phyloP scores from a whole-genome alignment of 2,888 invertebrate species.

The Dynastes tityus region DNA sequence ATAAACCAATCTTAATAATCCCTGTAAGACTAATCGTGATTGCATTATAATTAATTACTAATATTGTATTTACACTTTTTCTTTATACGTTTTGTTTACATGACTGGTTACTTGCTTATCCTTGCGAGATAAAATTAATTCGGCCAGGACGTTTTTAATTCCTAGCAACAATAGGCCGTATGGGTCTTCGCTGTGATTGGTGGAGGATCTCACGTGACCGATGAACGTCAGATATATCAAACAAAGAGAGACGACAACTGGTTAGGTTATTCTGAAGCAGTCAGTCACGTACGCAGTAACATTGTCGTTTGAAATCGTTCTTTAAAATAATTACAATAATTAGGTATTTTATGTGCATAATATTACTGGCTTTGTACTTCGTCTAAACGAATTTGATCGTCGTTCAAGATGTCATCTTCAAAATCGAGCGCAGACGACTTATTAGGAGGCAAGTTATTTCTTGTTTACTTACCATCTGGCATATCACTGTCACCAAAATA shows the following conservation, averaged over 20 bases:
- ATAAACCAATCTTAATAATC: constrained; percentile 16
- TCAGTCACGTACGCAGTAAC: constrained; percentile 63
- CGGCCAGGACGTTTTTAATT: constrained; percentile 49
- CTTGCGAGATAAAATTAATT: constrained; percentile 47
- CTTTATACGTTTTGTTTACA: constrained; percentile 27
- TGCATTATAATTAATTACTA: constrained; percentile 23
- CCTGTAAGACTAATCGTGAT: not conserved
- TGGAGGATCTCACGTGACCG: constrained; percentile 27
- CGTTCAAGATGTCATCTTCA: constrained; percentile 67
- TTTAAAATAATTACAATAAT: constrained; percentile 2
- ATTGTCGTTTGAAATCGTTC: constrained; percentile 31
- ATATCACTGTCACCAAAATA: constrained; percentile 48
- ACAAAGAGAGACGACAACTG: constrained; percentile 61
- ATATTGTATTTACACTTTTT: constrained; percentile 7
- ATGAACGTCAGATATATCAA: constrained; percentile 56
- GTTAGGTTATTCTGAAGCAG: constrained; percentile 59
- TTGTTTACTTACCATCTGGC: constrained; percentile 57
- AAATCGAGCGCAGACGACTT: constrained; percentile 69
- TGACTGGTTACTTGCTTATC: constrained; percentile 4
- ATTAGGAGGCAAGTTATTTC: constrained; percentile 66
- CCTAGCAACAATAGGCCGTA: constrained; percentile 37
- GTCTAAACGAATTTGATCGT: constrained; percentile 46
- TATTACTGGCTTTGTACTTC: constrained; percentile 29
- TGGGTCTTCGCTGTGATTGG: not conserved
- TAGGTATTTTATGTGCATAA: constrained; percentile 33